These are phyloP conservation scores for Pteromalus puparum DNA, from an alignment of 1,140 invertebrate species.

Conservation along the genomic window DNA sequence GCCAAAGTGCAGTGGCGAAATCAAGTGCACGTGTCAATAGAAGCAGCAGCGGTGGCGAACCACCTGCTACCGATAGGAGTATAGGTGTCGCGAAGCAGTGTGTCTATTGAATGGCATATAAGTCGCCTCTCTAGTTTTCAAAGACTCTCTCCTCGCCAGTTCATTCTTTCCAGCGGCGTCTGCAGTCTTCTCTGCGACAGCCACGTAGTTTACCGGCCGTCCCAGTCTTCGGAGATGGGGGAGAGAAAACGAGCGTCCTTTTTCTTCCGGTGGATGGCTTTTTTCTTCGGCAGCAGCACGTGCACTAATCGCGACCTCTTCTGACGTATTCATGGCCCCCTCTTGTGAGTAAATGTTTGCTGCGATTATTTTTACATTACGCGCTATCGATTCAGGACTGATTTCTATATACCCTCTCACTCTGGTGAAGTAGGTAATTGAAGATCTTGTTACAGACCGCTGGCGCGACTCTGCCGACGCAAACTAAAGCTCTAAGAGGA, in stretches of 20 bases:
- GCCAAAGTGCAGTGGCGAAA: not conserved
- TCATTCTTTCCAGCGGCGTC: not conserved
- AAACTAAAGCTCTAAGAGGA: no score
- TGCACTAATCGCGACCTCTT: no score
- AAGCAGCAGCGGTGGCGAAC: not conserved
- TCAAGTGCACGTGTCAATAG: no score
- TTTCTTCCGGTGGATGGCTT: not conserved
- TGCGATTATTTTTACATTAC: no score
- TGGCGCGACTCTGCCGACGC: no score
- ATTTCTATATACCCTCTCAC: not conserved
- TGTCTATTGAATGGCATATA: slow-evolving; percentile 23
- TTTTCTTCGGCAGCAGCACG: no score
- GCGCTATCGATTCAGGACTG: not conserved
- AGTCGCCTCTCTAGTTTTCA: not conserved
- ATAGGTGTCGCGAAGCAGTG: not conserved
- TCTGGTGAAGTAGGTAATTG: no score
- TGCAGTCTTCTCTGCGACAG: not conserved
- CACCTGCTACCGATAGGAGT: slow-evolving; percentile 31
- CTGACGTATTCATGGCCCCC: no score
- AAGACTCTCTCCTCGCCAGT: not conserved
- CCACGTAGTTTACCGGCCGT: no score
- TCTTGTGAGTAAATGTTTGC: no score
- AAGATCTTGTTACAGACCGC: no score
- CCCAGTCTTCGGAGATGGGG: not conserved
- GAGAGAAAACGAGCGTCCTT: not conserved